phyloP scores from a whole-genome alignment of 1,140 invertebrate species.

The Lithobius niger region DNA sequence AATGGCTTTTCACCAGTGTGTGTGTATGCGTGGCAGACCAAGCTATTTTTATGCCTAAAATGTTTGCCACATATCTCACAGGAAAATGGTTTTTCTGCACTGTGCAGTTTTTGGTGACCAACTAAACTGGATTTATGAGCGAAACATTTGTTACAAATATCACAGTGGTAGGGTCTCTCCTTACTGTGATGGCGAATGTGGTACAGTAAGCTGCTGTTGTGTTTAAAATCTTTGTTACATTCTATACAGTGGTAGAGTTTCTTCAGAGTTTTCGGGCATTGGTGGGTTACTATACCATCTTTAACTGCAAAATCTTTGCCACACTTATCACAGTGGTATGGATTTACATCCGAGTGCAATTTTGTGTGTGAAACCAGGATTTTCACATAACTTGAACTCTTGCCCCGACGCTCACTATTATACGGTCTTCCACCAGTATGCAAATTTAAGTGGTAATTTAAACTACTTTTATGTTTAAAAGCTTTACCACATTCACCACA shows the following conservation, averaged over 20 bases:
- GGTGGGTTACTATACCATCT: background rate
- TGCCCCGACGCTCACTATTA: slow-evolving; percentile 22
- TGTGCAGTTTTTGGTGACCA: background rate
- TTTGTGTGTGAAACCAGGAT: background rate
- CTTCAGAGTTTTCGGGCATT: background rate
- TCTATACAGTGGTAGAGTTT: background rate
- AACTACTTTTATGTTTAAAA: slow-evolving; percentile 27
- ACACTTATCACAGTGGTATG: background rate
- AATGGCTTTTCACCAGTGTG: slow-evolving; percentile 33
- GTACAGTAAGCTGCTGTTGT: background rate
- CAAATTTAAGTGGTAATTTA: slow-evolving; percentile 26
- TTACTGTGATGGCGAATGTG: background rate
- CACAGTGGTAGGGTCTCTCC: background rate
- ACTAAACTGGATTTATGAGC: background rate
- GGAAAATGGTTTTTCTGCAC: background rate
- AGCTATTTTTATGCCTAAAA: background rate
- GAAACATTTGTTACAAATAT: background rate
- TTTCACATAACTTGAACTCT: slow-evolving; percentile 19
- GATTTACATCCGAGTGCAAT: background rate
- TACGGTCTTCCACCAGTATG: slow-evolving; percentile 30
- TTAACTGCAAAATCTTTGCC: background rate
- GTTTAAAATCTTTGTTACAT: background rate
- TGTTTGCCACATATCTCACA: background rate
- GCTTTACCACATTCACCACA: slow-evolving; percentile 25
- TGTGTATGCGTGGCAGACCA: slow-evolving; percentile 8